A percentile compares a stretch with the other conserved stretches of the same genome.
Conservation (phyloP, 2,888 invertebrate genomes). For the Brachyptera risi region DNA sequence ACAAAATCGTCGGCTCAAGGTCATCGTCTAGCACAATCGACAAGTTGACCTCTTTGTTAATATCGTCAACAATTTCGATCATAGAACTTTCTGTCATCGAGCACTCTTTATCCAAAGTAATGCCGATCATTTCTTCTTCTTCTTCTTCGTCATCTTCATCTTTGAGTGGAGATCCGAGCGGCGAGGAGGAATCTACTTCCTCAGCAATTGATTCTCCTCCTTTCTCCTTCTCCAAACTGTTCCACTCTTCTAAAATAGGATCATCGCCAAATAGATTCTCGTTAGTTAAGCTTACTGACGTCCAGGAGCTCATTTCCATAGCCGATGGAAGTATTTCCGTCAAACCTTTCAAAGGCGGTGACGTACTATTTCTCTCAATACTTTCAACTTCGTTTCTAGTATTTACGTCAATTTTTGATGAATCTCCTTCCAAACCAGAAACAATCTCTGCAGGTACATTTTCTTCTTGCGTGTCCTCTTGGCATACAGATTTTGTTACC, state of each 20-base stretch:
- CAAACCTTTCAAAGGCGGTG: too few relatives aligned
- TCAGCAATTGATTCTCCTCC: not conserved
- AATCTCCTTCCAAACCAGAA: not conserved
- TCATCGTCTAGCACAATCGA: too few relatives aligned
- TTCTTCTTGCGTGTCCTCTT: not conserved
- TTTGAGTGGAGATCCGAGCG: too few relatives aligned
- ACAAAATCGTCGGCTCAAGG: too few relatives aligned
- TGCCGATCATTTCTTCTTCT: not conserved
- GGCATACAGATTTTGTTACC: not conserved
- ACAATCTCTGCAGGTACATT: not conserved
- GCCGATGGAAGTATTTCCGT: too few relatives aligned
- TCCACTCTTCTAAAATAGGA: not conserved
- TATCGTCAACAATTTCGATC: too few relatives aligned
- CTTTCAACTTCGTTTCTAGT: too few relatives aligned
- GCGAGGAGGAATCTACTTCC: not conserved
- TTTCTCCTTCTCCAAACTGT: too few relatives aligned
- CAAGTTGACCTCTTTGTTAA: too few relatives aligned
- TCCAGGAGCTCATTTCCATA: not conserved
- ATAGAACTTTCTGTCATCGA: too few relatives aligned
- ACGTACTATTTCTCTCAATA: too few relatives aligned
- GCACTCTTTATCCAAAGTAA: constrained; percentile 1
- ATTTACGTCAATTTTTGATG: not conserved
- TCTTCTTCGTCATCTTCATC: not conserved
- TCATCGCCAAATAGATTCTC: not conserved
- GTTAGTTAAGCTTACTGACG: not conserved